These are phyloP conservation scores for Choristoneura fumiferana DNA, from an alignment of 1,140 invertebrate genomes.

Conservation along the genomic window DNA sequence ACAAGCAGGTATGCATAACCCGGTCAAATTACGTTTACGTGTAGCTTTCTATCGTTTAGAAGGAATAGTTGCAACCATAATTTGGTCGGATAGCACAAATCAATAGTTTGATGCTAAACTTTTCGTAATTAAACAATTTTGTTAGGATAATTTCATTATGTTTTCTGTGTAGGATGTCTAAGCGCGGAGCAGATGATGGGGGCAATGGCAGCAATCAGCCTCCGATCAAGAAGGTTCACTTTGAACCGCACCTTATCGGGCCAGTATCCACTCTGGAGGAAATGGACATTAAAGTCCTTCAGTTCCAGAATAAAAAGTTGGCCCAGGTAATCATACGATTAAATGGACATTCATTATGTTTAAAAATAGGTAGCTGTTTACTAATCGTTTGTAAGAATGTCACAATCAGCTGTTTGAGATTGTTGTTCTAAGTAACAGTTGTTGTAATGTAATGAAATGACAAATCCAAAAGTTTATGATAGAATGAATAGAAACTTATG, in stretches of 20 bases:
- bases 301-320: slow-evolving; percentile 98
- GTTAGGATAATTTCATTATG: slow-evolving; percentile 25
- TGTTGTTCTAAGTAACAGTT: no score
- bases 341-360: neutral
- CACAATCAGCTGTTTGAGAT: slow-evolving; percentile 50
- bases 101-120: slow-evolving; percentile 24
- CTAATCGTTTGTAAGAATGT: slow-evolving; percentile 24
- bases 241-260: slow-evolving; percentile 95
- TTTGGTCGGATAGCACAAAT: slow-evolving; percentile 22
- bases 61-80: slow-evolving; percentile 4
- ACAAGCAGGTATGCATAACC: slow-evolving; percentile 25
- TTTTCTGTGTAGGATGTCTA: slow-evolving; percentile 82
- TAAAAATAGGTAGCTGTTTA: neutral
- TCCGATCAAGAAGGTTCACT: slow-evolving; percentile 94
- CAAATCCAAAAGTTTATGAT: no score
- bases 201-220: slow-evolving; percentile 80
- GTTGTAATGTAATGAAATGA: no score
- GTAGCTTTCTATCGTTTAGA: slow-evolving; percentile 3
- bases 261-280: slow-evolving; percentile 96
- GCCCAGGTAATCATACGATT: slow-evolving; percentile 84
- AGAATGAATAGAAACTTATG: no score
- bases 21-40: slow-evolving; percentile 12
- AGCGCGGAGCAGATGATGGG: slow-evolving; percentile 82
- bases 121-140: slow-evolving; percentile 24
- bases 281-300: slow-evolving; percentile 97